Percentiles rank a stretch among this genome's conserved stretches.
Conservation (phyloP, 2,113 vertebrate genomes). For the Phycodurus eques region DNA sequence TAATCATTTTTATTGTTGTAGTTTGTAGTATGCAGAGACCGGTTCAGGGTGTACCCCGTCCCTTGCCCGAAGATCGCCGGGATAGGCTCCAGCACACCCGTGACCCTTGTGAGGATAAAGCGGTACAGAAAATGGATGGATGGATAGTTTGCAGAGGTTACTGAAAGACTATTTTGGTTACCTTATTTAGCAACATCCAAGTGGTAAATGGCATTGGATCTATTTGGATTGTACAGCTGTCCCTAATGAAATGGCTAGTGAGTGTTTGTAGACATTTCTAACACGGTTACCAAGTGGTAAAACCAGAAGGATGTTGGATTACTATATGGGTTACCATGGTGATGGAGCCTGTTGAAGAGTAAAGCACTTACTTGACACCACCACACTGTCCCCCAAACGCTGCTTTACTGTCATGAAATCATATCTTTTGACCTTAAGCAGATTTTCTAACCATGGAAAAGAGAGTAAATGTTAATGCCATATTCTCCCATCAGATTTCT, state of each 20-base stretch:
- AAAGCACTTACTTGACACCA: background rate
- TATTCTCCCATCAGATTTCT: background rate
- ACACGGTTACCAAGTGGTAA: background rate
- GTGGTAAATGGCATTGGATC: background rate
- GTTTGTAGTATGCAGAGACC: too few species aligned
- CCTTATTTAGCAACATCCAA: background rate
- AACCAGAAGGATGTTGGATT: background rate
- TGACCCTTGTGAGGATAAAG: too few species aligned
- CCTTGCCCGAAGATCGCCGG: too few species aligned
- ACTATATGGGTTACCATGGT: background rate
- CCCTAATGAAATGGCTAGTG: background rate
- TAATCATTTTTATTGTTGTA: too few species aligned
- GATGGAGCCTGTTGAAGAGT: background rate
- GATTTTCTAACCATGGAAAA: background rate
- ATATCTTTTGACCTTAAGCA: background rate
- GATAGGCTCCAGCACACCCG: too few species aligned
- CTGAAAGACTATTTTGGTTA: too few species aligned
- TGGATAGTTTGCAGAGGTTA: too few species aligned
- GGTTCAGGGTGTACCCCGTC: too few species aligned
- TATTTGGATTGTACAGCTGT: background rate
- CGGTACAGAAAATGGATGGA: too few species aligned
- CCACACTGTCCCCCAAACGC: background rate
- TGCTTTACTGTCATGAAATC: background rate
- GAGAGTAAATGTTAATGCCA: background rate
- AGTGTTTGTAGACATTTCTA: background rate